Evolutionary conservation across 2,797 vertebrate species (phyloP).

Genomic region (Melanotaenia nigrans): DNA sequence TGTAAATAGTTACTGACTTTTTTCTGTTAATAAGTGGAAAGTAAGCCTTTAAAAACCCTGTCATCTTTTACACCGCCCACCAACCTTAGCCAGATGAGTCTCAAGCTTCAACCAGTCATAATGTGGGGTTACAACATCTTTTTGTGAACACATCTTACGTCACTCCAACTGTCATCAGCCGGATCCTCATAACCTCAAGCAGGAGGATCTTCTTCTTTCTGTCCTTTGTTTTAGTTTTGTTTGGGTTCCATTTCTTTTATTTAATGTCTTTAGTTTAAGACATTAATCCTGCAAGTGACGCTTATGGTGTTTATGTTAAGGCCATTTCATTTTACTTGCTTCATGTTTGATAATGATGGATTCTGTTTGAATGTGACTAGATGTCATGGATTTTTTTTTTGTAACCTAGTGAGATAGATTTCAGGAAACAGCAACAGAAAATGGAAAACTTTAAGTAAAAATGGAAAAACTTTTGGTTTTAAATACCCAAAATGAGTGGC

Average conservation of each 20-base stretch:
- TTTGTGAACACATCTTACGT: conserved; percentile 8
- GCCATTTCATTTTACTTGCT: too few species aligned
- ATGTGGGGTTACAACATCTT: neutral
- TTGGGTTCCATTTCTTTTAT: too few species aligned
- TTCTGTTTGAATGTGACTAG: too few species aligned
- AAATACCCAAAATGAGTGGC: neutral
- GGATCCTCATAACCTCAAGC: neutral
- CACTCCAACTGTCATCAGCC: conserved; percentile 11
- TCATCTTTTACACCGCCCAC: conserved; percentile 46
- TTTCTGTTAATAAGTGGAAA: neutral
- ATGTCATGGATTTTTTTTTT: neutral
- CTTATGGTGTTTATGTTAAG: too few species aligned
- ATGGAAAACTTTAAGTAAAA: neutral
- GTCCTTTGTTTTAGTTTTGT: too few species aligned
- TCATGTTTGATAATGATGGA: too few species aligned
- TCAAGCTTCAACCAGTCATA: conserved; percentile 37
- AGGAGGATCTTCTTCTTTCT: too few species aligned
- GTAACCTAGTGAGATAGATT: neutral
- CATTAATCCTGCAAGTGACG: too few species aligned
- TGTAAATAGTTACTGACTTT: conserved; percentile 30
- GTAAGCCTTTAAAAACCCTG: conserved; percentile 51
- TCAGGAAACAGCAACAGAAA: neutral
- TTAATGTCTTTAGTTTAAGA: too few species aligned
- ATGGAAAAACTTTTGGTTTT: neutral
- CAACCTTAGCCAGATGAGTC: conserved; percentile 33